phyloP scores from a whole-genome alignment of 2,113 vertebrate genomes.

The Heloderma charlesbogerti region DNA sequence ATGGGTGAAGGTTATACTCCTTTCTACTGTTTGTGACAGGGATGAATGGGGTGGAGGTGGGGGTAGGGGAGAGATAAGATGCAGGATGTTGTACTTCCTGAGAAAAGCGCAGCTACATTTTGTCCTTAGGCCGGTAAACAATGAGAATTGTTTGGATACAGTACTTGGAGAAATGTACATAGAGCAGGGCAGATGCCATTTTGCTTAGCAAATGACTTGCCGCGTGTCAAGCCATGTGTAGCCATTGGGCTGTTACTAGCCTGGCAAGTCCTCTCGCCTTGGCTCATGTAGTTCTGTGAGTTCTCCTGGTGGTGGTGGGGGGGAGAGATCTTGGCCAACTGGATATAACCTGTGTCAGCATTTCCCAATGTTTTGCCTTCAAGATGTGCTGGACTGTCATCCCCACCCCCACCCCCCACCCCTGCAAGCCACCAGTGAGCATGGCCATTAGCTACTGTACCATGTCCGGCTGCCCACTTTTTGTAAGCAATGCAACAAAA shows the following conservation, averaged over 20 bases:
- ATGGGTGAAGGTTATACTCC: too few relatives aligned
- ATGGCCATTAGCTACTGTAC: background rate
- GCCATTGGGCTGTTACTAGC: background rate
- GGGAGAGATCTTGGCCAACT: background rate
- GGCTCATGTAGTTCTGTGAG: background rate
- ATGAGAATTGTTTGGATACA: background rate
- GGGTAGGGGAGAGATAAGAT: background rate
- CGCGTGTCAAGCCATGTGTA: background rate
- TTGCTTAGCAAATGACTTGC: background rate
- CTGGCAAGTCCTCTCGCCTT: background rate
- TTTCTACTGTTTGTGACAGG: background rate
- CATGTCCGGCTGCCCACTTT: background rate
- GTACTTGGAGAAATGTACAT: background rate
- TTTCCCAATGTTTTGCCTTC: background rate
- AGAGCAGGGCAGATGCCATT: background rate
- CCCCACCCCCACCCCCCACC: background rate
- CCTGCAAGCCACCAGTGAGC: too few relatives aligned
- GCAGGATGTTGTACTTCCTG: background rate
- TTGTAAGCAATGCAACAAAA: background rate
- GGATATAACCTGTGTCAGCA: too few relatives aligned
- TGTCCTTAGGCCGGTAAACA: background rate
- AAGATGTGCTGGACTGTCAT: background rate
- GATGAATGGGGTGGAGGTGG: background rate
- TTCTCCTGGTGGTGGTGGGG: background rate
- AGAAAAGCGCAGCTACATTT: background rate